These are phyloP conservation scores for Serinus canaria DNA, from an alignment of 2,113 vertebrate species.

Conservation along the genomic window DNA sequence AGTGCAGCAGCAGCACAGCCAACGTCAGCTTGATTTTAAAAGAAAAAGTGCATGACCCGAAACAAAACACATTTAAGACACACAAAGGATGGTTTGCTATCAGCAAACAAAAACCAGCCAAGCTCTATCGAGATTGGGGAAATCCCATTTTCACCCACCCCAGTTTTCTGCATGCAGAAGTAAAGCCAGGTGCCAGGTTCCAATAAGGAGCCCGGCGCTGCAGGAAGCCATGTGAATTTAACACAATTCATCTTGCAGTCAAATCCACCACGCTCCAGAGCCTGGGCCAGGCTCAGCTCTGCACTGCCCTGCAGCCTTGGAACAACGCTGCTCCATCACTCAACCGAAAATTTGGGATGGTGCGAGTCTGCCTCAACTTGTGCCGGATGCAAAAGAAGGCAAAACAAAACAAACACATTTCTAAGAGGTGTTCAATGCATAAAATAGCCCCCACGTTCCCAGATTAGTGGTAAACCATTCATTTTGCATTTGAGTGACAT, in stretches of 20 bases:
- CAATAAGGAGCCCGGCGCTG: background rate
- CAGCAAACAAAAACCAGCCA: background rate
- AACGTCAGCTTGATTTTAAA: conserved; percentile 20
- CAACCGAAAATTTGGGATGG: conserved; percentile 1
- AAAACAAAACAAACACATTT: background rate
- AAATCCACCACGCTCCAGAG: conserved; percentile 4
- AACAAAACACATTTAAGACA: conserved; percentile 41
- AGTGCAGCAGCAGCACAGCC: conserved; percentile 37
- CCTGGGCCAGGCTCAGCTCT: background rate
- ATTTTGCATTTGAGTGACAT: background rate
- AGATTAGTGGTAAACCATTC: background rate
- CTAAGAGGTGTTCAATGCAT: background rate
- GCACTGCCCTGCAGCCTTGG: background rate
- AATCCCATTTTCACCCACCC: conserved; percentile 48
- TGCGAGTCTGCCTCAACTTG: background rate
- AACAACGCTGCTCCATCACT: conserved; percentile 39
- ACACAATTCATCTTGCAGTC: conserved; percentile 23
- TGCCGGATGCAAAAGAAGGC: background rate
- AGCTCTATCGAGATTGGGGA: background rate
- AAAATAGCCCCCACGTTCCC: background rate
- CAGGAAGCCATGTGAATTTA: conserved; percentile 18
- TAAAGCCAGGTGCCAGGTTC: conserved; percentile 2
- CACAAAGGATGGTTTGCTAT: conserved; percentile 30
- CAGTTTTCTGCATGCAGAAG: background rate
- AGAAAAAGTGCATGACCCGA: conserved; percentile 12